Conservation (phyloP, 2,113 vertebrate genomes). For the Xyliphius kryptos region DNA sequence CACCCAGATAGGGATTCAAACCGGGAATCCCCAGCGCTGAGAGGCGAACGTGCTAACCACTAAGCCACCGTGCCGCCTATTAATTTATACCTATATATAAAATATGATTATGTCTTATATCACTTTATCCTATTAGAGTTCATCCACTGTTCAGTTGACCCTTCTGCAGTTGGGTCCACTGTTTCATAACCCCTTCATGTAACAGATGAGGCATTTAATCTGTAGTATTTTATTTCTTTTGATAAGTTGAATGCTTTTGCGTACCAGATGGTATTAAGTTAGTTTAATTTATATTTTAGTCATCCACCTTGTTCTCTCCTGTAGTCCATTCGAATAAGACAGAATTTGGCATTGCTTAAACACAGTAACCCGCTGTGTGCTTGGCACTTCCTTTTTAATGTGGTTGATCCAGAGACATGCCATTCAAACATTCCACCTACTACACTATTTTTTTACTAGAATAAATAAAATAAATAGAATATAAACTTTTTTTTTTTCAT, state of each 20-base stretch:
- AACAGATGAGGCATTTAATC: no score
- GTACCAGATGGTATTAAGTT: conserved; percentile 5
- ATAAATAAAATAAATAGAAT: no score
- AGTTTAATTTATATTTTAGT: conserved; percentile 21
- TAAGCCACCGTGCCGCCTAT: no score
- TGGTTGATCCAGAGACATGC: conserved; percentile 16
- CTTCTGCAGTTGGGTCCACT: no score
- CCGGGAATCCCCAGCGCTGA: no score
- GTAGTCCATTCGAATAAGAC: conserved; percentile 25
- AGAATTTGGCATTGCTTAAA: conserved; percentile 21
- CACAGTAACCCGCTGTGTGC: conserved; percentile 14
- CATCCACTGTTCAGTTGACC: no score
- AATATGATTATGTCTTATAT: no score
- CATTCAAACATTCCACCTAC: conserved; percentile 21
- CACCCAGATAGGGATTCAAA: no score
- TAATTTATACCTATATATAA: no score
- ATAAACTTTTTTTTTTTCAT: neutral
- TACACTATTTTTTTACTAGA: neutral
- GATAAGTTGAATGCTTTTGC: conserved; percentile 2
- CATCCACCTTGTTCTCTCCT: conserved; percentile 5
- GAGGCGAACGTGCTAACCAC: no score
- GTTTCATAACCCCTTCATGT: no score
- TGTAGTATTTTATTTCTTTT: neutral
- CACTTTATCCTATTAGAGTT: no score
- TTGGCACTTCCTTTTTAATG: conserved; percentile 16